Conservation (phyloP, 2,888 invertebrate species). For the Hermaeophaga mercurialis region DNA sequence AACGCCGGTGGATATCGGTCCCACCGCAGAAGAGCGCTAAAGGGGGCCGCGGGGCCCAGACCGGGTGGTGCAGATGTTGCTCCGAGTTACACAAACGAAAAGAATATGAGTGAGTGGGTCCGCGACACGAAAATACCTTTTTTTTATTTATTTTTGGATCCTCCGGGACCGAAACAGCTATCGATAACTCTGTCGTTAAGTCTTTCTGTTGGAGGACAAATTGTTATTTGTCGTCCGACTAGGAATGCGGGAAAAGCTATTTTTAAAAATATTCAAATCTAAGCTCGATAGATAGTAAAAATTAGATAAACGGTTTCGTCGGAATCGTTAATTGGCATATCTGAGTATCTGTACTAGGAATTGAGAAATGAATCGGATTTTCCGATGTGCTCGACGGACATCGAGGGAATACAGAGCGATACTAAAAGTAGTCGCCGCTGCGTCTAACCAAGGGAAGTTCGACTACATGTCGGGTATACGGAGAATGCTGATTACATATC, state of each 20-base stretch:
- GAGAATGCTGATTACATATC: constrained; percentile 23
- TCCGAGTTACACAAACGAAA: constrained; percentile 10
- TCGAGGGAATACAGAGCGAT: constrained; percentile 2
- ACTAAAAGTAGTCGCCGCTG: constrained; percentile 16
- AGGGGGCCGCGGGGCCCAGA: constrained; percentile 52
- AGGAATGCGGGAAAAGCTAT: too few relatives aligned
- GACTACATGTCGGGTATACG: constrained; percentile 13
- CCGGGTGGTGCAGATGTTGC: constrained; percentile 28
- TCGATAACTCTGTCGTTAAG: too few relatives aligned
- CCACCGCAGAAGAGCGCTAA: constrained; percentile 47
- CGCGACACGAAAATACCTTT: constrained; percentile 8
- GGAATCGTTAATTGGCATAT: neutral
- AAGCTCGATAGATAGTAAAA: too few relatives aligned
- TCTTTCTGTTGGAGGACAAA: too few relatives aligned
- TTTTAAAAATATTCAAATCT: too few relatives aligned
- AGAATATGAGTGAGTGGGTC: constrained; percentile 21
- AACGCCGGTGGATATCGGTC: constrained; percentile 49
- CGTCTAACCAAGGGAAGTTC: constrained; percentile 19
- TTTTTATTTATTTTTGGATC: neutral
- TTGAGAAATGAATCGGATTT: constrained; percentile 16
- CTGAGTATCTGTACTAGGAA: neutral
- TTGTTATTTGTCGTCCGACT: too few relatives aligned
- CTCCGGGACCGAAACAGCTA: too few relatives aligned
- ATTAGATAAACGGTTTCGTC: neutral
- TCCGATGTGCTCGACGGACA: too few relatives aligned